These are phyloP conservation scores for Eubasilissa regina DNA, from an alignment of 1,140 invertebrate species.

Conservation along the genomic window DNA sequence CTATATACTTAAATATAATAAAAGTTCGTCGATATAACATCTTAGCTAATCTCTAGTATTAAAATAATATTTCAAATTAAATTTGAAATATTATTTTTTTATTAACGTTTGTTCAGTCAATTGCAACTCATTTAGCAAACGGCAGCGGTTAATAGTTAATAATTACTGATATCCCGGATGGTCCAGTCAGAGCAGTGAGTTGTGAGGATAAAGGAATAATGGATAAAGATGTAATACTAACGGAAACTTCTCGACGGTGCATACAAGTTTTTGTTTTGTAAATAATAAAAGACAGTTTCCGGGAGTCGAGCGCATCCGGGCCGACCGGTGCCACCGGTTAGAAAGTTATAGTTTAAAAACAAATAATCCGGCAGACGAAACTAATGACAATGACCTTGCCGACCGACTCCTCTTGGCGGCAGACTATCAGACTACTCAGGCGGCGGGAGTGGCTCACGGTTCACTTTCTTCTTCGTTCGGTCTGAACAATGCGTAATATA, in stretches of 20 bases:
- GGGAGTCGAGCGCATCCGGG: conserved; percentile 24
- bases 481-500: background rate
- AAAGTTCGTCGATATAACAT: too few relatives aligned
- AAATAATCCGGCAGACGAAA: conserved; percentile 9
- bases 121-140: too few relatives aligned
- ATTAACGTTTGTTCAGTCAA: too few relatives aligned
- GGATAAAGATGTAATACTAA: background rate
- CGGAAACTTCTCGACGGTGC: conserved; percentile 10
- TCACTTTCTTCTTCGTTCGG: background rate
- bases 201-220: too few relatives aligned
- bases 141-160: too few relatives aligned
- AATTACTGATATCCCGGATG: too few relatives aligned
- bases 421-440: background rate
- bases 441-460: too few relatives aligned
- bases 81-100: too few relatives aligned
- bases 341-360: conserved; percentile 35
- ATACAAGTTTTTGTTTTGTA: conserved; percentile 8
- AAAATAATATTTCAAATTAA: too few relatives aligned
- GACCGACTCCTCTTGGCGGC: background rate
- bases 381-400: conserved; percentile 14
- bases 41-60: too few relatives aligned
- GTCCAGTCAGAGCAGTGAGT: too few relatives aligned
- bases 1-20: too few relatives aligned
- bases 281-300: conserved; percentile 37
- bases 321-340: background rate